Evolutionary conservation across 2,113 vertebrate species (phyloP), one percentile per base, ranked within the genome.

Genomic region (Leucoraja erinaceus): DNA sequence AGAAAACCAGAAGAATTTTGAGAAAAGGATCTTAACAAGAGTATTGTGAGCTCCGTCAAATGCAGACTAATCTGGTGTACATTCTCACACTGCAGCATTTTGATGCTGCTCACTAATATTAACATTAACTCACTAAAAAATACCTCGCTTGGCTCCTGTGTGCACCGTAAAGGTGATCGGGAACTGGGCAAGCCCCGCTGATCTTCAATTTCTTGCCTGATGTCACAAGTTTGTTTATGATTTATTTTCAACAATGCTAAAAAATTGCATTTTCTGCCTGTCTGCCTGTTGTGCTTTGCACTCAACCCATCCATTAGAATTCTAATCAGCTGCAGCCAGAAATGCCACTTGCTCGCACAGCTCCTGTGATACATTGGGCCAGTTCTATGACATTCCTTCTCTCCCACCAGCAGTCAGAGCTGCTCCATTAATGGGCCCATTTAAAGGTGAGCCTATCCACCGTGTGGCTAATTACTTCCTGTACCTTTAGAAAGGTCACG

Each of bases 401-500:
- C 12, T 63, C 83, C 61, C 83, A 88, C 1, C 83, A n/a, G 83
- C 81, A 59, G 81, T 28, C 59, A 0, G 81, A n/a, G 56, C 81
- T 59, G 81, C 61, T 59, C 18, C 59, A 31, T 14, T 63, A 88
- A 88, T 88, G 59, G 83, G 59, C 28, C 28, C 28, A 66, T 31
- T 88, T 31, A 18, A 31, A 63, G 83, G 83, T 88, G 83, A 59
- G 63, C n/a, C 59, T 63, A 1, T 33, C 38, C 86, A 93, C 90
- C 63, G 0, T 78, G 93, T 91, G 93, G 93, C 77, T n/a, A 56
- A 47, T 9, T 61, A 16, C 68, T 75, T 25, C 14, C n/a, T 63
- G 12, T 61, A 88, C 83, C 22, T 93, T 90, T 81, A 20, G 93
- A 93, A 54, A 6, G 12, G 31, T 63, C 93, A 94, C 74, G 54